Conservation (phyloP, 1,140 invertebrate species). For the Eufriesea mexicana region DNA sequence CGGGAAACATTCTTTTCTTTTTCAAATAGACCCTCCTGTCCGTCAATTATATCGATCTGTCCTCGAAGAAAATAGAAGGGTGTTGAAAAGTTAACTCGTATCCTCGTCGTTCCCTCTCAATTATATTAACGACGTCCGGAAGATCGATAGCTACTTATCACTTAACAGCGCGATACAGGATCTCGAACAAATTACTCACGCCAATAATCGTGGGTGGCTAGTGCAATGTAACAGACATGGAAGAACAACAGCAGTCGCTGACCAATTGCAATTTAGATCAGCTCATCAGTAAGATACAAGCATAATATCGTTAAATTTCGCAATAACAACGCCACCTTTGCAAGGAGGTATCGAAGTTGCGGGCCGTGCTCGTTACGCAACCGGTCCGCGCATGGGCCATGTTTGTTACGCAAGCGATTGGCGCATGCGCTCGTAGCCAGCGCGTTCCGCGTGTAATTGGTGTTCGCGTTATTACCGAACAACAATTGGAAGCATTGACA, state of each 20-base stretch:
- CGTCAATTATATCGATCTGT: no score
- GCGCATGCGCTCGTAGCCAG: neutral
- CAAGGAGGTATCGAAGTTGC: conserved; percentile 7
- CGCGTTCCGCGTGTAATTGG: conserved; percentile 21
- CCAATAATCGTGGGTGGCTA: conserved; percentile 49
- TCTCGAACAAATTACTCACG: conserved; percentile 39
- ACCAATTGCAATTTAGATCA: conserved; percentile 55
- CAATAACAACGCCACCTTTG: conserved; percentile 38
- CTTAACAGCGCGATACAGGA: neutral
- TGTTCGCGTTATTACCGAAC: neutral
- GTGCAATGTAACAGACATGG: conserved; percentile 51
- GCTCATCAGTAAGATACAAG: conserved; percentile 46
- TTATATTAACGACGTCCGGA: no score
- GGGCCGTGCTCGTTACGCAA: conserved; percentile 7
- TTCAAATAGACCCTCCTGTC: neutral
- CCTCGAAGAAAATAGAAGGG: no score
- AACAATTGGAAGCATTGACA: neutral
- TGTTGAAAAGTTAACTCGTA: neutral
- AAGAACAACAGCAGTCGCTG: neutral
- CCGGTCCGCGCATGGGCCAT: no score
- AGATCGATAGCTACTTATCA: neutral
- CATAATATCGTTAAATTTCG: conserved; percentile 57
- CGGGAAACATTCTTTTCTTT: no score
- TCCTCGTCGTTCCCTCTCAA: neutral
- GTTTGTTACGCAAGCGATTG: neutral